Percentiles rank a stretch among this genome's conserved stretches.
phyloP scores from a whole-genome alignment of 2,113 vertebrate genomes.

The Nicator chloris region DNA sequence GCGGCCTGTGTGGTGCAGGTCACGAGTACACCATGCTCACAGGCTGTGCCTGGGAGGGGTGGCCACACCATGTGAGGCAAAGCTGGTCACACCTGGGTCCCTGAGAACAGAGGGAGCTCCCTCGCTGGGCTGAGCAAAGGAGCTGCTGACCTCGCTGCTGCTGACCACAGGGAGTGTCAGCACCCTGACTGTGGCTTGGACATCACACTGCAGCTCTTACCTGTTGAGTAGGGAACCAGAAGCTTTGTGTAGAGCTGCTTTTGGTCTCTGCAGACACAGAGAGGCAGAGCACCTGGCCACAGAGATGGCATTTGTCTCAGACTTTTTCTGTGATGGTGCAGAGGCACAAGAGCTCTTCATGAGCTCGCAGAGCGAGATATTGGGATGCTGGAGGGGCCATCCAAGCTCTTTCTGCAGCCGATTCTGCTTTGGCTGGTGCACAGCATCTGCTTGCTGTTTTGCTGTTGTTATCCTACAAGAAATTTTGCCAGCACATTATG shows the following conservation, averaged over 20 bases:
- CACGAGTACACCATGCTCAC: rapidly evolving
- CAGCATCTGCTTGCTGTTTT: background rate
- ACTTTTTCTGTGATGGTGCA: background rate
- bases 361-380: background rate
- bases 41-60: rapidly evolving
- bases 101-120: background rate
- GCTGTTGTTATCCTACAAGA: background rate
- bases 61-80: rapidly evolving
- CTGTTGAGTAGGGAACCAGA: background rate
- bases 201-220: background rate
- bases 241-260: background rate
- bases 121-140: rapidly evolving
- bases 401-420: background rate
- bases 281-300: background rate
- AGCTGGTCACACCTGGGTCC: background rate
- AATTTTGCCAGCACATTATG: background rate
- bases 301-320: rapidly evolving
- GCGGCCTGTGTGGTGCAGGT: rapidly evolving
- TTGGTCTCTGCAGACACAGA: background rate
- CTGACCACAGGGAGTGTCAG: rapidly evolving
- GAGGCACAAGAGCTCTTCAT: background rate
- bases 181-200: background rate
- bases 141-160: background rate
- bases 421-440: background rate
- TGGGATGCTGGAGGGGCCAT: background rate